These are phyloP conservation scores for Stichodactyla mertensii DNA, from an alignment of 64 coral and sea anemone genomes.

Conservation along the genomic window DNA sequence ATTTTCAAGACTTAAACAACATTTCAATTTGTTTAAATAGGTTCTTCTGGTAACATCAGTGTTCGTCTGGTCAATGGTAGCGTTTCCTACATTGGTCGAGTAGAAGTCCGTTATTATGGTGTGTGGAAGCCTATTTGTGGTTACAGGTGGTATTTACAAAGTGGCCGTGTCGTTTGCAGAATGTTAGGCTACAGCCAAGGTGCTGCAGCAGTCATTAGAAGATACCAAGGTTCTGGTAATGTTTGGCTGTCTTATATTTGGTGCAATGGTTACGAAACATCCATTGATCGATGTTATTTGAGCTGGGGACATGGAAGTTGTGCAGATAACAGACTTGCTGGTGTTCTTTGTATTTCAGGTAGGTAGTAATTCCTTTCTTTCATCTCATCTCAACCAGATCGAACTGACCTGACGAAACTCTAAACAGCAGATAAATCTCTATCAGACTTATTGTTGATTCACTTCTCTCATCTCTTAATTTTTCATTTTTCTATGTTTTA, in stretches of 20 bases:
- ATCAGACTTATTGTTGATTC: too few relatives aligned
- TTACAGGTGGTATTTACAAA: background rate
- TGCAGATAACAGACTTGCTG: background rate
- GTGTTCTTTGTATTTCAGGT: conserved; percentile 5
- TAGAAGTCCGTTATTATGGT: conserved; percentile 12
- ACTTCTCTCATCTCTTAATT: too few relatives aligned
- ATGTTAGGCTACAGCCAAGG: conserved; percentile 2
- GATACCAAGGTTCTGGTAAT: background rate
- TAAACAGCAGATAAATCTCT: too few relatives aligned
- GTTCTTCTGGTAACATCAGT: background rate
- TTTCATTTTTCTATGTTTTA: too few relatives aligned
- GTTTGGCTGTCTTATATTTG: background rate
- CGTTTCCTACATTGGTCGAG: background rate
- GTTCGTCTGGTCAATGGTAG: background rate
- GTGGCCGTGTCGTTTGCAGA: background rate
- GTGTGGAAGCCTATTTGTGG: background rate
- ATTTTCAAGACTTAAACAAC: background rate
- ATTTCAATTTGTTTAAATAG: background rate
- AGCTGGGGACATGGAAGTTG: background rate
- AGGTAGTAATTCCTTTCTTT: background rate
- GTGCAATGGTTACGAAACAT: background rate
- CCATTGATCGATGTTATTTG: background rate
- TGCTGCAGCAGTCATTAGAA: background rate
- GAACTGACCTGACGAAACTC: too few relatives aligned
- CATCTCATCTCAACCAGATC: too few relatives aligned